Base-by-base conservation (phyloP, 2,797 vertebrate genomes). In the Acrossocheilus fasciatus region DNA sequence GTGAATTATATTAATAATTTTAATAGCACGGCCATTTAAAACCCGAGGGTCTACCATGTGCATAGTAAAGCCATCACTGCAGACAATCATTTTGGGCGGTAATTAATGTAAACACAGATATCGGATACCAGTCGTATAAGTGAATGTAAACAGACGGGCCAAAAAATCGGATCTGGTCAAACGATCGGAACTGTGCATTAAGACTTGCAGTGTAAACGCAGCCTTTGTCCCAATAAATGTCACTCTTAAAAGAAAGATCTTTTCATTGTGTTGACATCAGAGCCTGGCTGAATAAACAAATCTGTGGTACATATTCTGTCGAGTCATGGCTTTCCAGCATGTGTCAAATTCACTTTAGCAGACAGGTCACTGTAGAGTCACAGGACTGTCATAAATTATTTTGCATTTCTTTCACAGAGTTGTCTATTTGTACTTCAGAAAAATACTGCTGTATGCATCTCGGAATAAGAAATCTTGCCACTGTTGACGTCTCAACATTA, bases 311-410 rank as follows among this genome's bases (percentile, higher is more conserved):
- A n/a, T 39, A 41, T 45, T 64, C 39, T 64, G 57, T 79, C 43
- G 76, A 79, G 76, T 79, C 57, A 79, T 30, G n/a, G 23, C 39
- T 79, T 79, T 59, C 4, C 77, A 79, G 77, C 66, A 57, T 70
- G 30, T 81, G 64, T 81, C 80, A 69, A 54, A 70, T 54, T 70
- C 20, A 18, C 39, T 79, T 79, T 7, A 79, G 23, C 76, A 62
- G 15, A 64, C 14, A 26, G 39, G 39, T 45, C 77, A 62, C 39
- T 6, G 54, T 79, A n/a, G 36, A 59, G 54, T 78, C 34, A 62
- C 76, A 78, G 30, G 36, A 73, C n/a, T 39, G 62, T 68, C 45
- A 41, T 50, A 68, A 11, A 68, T 81, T 7, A 23, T 18, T 30
- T 7, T 30, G 43, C 18, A 62, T 74, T 74, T 83, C 39, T 74